Evolutionary conservation across 2,113 vertebrate genomes (phyloP), one percentile per base, ranked within the genome.

Genomic region (Pachyramphus minor): DNA sequence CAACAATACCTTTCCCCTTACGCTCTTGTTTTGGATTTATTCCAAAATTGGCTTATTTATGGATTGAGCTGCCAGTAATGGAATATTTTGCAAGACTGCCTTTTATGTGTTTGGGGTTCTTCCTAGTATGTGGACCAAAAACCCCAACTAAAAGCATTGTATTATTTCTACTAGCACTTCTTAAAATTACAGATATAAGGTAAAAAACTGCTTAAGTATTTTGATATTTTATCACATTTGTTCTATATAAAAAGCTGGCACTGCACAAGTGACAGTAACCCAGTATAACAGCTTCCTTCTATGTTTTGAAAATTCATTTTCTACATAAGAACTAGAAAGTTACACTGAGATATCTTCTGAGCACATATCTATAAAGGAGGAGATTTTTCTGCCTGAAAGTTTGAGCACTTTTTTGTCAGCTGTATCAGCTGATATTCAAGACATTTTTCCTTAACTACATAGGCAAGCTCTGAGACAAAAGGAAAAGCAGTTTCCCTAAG

Each of bases 1-100:
- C 96, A 97, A 98, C 97, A 98, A 97, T 96, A 98, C 95, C 90
- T 97, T 97, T 97, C 93, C 95, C 94, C 89, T 98, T 92, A 89
- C 71, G 93, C 73, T 93, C 73, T 93, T 87, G 75, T 82, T 95
- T 97, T 98, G 98, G 98, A 97, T 83, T 88, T 93, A 77, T 91
- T 97, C 98, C 98, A 98, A 93, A 95, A 95, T 53, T 79, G 66
- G 67, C 96, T 96, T 97, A 97, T 98, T 98, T 98, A 97, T 52
- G 42, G 84, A 94, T 23, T 77, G 84, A 91, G 83, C 87, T 97
- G 95, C 97, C 96, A 96, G 95, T 91, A 96, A 97, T 27, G 80
- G 49, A 97, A 76, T 27, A 84, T 49, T 90, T 39, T 95, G 66
- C 44, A 97, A 81, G 47, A n/a, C 15, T 92, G 59, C 63, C n/a